Conservation (phyloP, 2,888 invertebrate genomes). For the Enchytraeus crypticus region DNA sequence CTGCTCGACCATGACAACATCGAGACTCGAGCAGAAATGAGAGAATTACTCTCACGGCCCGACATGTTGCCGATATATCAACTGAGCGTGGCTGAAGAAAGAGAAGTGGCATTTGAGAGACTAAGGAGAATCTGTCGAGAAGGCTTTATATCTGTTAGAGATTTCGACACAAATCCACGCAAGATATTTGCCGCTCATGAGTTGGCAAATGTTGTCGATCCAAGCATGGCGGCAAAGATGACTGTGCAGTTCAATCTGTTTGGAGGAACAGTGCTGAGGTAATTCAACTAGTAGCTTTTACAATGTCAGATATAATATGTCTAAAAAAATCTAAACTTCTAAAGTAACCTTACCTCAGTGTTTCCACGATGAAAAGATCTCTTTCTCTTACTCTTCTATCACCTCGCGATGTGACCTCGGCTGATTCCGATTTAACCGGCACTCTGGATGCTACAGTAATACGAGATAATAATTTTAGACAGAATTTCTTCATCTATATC, state of each 20-base stretch:
- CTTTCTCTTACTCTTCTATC: too few relatives aligned
- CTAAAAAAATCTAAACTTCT: too few relatives aligned
- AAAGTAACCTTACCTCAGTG: too few relatives aligned
- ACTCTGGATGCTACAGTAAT: too few relatives aligned
- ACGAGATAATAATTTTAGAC: too few relatives aligned
- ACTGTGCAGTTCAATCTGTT: conserved; percentile 43
- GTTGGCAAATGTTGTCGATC: conserved; percentile 29
- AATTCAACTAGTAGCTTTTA: too few relatives aligned
- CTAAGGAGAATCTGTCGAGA: conserved; percentile 27
- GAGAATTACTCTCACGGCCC: conserved; percentile 22
- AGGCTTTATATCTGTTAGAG: conserved; percentile 30
- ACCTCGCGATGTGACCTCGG: too few relatives aligned
- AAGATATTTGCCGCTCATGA: conserved; percentile 32
- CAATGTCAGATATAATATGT: too few relatives aligned
- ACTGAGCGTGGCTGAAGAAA: conserved; percentile 26
- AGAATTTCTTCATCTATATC: too few relatives aligned
- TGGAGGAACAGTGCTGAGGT: conserved; percentile 42
- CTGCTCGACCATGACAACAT: conserved; percentile 31
- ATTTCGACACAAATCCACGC: conserved; percentile 29
- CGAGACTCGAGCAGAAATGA: conserved; percentile 28
- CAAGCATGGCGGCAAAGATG: conserved; percentile 33
- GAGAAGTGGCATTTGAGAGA: conserved; percentile 27
- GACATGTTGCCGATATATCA: conserved; percentile 27
- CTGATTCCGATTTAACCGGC: too few relatives aligned
- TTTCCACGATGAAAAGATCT: too few relatives aligned